A percentile compares a stretch with the other conserved stretches of the same genome.
phyloP scores from a whole-genome alignment of 2,113 vertebrate species.

The Ailurus styani region DNA sequence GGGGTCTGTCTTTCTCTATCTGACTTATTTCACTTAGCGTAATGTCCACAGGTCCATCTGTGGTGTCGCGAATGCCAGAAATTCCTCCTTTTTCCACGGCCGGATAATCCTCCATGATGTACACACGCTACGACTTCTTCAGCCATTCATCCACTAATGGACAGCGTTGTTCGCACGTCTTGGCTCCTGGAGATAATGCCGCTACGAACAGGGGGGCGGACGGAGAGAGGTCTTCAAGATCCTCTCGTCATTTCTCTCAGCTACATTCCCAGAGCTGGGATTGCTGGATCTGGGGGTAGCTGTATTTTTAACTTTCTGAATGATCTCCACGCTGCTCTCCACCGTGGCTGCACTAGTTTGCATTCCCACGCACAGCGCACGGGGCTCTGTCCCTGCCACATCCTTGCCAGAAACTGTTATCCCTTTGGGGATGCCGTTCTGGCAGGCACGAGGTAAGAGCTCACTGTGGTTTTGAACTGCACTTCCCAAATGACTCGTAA shows the following conservation, averaged over 20 bases:
- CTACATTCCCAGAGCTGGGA: neutral
- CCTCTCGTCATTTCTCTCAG: neutral
- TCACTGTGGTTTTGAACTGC: neutral
- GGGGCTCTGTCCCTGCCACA: neutral
- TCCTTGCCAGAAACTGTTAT: neutral
- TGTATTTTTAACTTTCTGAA: neutral
- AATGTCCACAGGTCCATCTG: neutral
- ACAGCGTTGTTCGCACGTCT: neutral
- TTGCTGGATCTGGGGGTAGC: neutral
- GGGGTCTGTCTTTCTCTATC: neutral
- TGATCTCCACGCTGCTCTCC: too few relatives aligned
- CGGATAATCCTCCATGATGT: neutral
- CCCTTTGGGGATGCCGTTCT: neutral
- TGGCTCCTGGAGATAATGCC: neutral
- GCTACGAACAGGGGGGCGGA: neutral
- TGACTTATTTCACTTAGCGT: neutral
- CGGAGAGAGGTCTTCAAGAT: neutral
- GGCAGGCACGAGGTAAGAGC: neutral
- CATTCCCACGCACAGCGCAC: neutral
- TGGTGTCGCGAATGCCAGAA: neutral
- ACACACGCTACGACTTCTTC: neutral
- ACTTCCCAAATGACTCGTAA: neutral
- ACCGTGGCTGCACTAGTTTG: fast-evolving
- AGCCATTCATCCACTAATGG: neutral
- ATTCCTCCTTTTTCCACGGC: neutral